phyloP scores from a whole-genome alignment of 2,888 invertebrate species.

The Melolontha melolontha region DNA sequence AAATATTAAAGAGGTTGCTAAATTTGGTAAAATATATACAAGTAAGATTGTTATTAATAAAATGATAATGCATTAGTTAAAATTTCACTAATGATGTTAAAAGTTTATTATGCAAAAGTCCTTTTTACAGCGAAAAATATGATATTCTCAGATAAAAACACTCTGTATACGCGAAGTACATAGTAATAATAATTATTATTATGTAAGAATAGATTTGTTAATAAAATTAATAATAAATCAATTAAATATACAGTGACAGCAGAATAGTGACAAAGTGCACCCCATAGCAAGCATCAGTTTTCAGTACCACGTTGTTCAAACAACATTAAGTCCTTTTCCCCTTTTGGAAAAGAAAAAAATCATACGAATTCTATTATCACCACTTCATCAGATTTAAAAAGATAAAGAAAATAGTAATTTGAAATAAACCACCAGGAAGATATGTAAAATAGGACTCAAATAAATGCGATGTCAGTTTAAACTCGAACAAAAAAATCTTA shows the following conservation, averaged over 20 bases:
- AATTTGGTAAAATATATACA: no score
- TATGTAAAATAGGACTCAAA: no score
- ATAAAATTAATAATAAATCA: conserved; percentile 38
- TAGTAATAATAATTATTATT: background rate
- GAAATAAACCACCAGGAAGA: background rate
- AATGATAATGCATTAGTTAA: no score
- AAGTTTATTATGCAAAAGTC: no score
- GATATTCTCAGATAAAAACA: background rate
- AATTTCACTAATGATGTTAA: no score
- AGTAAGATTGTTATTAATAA: no score
- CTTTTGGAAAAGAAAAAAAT: conserved; percentile 10
- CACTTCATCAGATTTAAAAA: background rate
- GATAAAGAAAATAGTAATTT: conserved; percentile 22
- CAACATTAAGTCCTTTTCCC: background rate
- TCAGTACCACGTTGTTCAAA: conserved; percentile 40
- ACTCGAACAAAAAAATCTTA: no score
- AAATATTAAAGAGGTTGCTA: no score
- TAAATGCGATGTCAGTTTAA: no score
- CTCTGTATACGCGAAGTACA: background rate
- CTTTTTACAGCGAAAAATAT: no score
- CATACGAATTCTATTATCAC: no score
- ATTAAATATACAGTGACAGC: conserved; percentile 56
- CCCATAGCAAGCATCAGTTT: conserved; percentile 56
- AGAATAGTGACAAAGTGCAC: conserved; percentile 65
- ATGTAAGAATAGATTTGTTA: conserved; percentile 42